Percentiles rank a stretch among this genome's conserved stretches.
These are phyloP conservation scores for Silurus asotus DNA, from an alignment of 2,113 vertebrate species.

Conservation along the genomic window DNA sequence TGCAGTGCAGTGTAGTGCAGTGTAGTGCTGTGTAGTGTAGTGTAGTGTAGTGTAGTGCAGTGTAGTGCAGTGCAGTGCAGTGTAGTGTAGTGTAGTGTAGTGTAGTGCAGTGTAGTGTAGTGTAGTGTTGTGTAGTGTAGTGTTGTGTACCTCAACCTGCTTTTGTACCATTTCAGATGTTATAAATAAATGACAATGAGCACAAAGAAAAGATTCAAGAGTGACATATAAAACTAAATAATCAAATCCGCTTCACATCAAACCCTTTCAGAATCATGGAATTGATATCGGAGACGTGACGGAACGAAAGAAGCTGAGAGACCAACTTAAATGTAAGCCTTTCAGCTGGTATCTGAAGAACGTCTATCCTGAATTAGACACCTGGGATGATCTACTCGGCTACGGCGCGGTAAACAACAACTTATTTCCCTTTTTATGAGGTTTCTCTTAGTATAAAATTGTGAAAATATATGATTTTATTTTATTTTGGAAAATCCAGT, in stretches of 20 bases:
- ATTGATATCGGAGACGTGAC: constrained; percentile 91
- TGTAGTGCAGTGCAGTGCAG: too few relatives aligned
- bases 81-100: too few relatives aligned
- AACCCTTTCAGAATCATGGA: constrained; percentile 79
- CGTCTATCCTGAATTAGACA: constrained; percentile 81
- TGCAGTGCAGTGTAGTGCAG: too few relatives aligned
- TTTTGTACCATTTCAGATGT: neutral
- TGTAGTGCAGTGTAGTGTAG: too few relatives aligned
- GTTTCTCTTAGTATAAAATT: neutral
- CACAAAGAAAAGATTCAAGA: neutral
- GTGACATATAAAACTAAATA: neutral
- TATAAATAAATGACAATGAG: neutral
- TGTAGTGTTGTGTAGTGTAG: too few relatives aligned
- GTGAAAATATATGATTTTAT: neutral
- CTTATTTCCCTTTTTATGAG: neutral
- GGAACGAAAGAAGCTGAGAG: constrained; percentile 83
- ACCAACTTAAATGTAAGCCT: constrained; percentile 87
- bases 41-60: too few relatives aligned
- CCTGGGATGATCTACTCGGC: constrained; percentile 46
- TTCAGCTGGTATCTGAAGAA: constrained; percentile 95
- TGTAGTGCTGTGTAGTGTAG: too few relatives aligned
- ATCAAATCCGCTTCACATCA: neutral
- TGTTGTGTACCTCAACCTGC: too few relatives aligned
- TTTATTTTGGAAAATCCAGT: neutral
- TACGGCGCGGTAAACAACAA: constrained; percentile 60